These are phyloP conservation scores for Heterocephalus glaber DNA, from an alignment of 2,113 vertebrate genomes.

Conservation along the genomic window DNA sequence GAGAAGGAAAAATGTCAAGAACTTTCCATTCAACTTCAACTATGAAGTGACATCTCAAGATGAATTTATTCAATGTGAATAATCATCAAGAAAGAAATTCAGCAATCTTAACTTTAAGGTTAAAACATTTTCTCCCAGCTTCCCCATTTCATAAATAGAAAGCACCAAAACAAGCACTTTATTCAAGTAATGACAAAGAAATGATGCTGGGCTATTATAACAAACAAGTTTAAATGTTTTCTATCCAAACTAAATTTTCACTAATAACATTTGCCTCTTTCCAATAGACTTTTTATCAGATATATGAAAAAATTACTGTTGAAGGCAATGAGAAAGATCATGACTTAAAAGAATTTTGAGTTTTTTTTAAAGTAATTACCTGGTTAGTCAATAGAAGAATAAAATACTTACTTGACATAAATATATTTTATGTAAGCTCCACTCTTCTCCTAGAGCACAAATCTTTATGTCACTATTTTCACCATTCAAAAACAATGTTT, in stretches of 20 bases:
- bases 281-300: neutral
- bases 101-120: conserved; percentile 31
- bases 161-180: conserved; percentile 24
- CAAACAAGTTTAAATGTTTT: conserved; percentile 36
- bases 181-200: neutral
- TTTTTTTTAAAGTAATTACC: neutral
- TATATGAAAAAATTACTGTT: neutral
- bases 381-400: neutral
- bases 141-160: conserved; percentile 35
- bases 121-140: neutral
- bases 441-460: conserved; percentile 95
- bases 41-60: conserved; percentile 24
- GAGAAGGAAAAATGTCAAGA: neutral
- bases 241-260: conserved; percentile 20
- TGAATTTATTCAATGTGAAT: conserved; percentile 30
- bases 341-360: neutral
- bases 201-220: neutral
- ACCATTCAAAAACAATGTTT: conserved; percentile 96
- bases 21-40: neutral
- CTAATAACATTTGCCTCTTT: neutral
- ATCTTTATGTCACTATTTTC: conserved; percentile 98
- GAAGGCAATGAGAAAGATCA: conserved; percentile 51
- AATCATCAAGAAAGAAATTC: neutral
- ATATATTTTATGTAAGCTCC: conserved; percentile 98
- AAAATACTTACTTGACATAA: conserved; percentile 92